Base-by-base conservation (phyloP, 2,113 vertebrate species). In the Pan paniscus region DNA sequence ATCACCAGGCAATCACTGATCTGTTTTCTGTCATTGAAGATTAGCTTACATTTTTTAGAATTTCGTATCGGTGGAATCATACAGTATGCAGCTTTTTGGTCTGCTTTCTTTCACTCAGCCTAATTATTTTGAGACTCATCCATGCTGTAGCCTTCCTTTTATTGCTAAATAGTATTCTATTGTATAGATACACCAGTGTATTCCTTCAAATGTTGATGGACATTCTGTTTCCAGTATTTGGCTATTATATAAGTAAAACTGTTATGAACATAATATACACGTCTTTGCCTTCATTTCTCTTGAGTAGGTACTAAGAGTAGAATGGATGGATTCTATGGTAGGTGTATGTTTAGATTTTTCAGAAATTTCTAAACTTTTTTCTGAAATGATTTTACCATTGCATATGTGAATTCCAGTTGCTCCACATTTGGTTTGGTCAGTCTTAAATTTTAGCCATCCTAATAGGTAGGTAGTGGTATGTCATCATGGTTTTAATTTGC, bases 11-110 rank as follows among this genome's bases (percentile, higher is more conserved):
- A 89, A 8, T 40, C n/a, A 64, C n/a, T 20, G 18, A 25, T 89
- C 61, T 94, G 12, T 11, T 92, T 46, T 52, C 46, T 70, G 8
- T 70, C 46, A 30, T n/a, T 76, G n/a, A 35, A 90, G 48, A n/a
- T 61, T 80, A 91, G 55, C 55, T 87, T 87, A 61, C 16, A 78
- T 83, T 92, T 88, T 95, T 64, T 73, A 85, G 64, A 79, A 85
- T 72, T 80, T 64, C 52, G 48, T 52, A 89, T 50, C 75, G 81
- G 75, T 68, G 38, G 46, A 85, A 57, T 79, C 55, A 68, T 64
- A 59, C 30, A 68, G 3, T 43, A 57, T 43, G 22, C 32, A 73
- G 27, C 8, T 57, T 73, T 78, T 35, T 73, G 38, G 11, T 80
- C n/a, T 72, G 57, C 27, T 35, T 93, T 96, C 55, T 92, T 46